Conservation (phyloP, 2,113 vertebrate genomes). For the Oncorhynchus mykiss region DNA sequence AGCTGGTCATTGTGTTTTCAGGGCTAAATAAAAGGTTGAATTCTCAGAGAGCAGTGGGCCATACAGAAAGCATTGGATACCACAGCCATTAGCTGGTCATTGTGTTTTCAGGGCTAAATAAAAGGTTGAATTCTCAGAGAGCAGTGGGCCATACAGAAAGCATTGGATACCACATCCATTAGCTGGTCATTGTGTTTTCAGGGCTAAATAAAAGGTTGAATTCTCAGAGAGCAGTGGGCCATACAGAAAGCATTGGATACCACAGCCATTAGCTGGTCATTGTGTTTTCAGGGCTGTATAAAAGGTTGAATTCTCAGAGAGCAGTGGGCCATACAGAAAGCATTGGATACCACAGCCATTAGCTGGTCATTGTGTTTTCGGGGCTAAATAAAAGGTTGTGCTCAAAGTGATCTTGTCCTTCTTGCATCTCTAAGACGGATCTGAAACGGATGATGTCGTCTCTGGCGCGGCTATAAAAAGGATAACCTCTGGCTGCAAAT, state of each 20-base stretch:
- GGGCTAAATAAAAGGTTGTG: conserved; percentile 22
- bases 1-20: not conserved
- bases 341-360: not conserved
- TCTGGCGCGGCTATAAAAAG: not conserved
- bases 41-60: not conserved
- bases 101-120: not conserved
- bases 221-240: not conserved
- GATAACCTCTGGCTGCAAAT: not conserved
- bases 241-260: not conserved
- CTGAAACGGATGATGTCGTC: not conserved
- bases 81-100: not conserved
- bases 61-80: not conserved
- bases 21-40: conserved; percentile 22
- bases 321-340: not conserved
- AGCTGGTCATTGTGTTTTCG: not conserved
- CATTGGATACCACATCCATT: not conserved
- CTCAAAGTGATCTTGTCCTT: conserved; percentile 34
- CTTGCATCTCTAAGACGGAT: conserved; percentile 9
- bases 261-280: not conserved
- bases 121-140: conserved; percentile 14
- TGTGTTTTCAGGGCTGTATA: not conserved
- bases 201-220: conserved; percentile 22
- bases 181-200: not conserved
- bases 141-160: not conserved
- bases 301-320: conserved; percentile 14